Evolutionary conservation across 2,797 vertebrate genomes (phyloP).

Genomic region (Epinephelus malabaricus): DNA sequence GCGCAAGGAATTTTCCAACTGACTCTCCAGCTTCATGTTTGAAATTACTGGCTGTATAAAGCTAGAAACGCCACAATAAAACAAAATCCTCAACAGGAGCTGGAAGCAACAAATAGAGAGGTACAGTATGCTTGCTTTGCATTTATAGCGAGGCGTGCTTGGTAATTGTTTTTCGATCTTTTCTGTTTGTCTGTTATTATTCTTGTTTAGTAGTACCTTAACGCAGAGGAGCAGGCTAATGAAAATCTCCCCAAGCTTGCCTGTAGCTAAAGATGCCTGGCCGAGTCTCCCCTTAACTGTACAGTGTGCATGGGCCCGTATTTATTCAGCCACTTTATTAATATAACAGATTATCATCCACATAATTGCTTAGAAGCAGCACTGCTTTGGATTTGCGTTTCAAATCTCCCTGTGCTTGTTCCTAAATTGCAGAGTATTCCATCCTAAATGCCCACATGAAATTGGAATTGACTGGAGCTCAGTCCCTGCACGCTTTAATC

Average conservation of each 20-base stretch:
- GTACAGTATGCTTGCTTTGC: slow-evolving; percentile 41
- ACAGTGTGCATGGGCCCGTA: not conserved
- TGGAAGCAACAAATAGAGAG: slow-evolving; percentile 18
- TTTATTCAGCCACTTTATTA: slow-evolving; percentile 40
- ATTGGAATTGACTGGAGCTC: slow-evolving; percentile 29
- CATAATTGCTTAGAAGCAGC: slow-evolving; percentile 11
- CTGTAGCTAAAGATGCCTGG: slow-evolving; percentile 60
- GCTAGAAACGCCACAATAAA: not conserved
- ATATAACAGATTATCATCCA: slow-evolving; percentile 23
- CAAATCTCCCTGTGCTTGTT: not conserved
- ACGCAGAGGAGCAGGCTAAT: slow-evolving; percentile 50
- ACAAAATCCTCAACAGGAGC: slow-evolving; percentile 8
- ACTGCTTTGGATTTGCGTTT: not conserved
- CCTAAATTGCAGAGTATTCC: slow-evolving; percentile 3
- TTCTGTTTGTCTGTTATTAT: slow-evolving; percentile 63
- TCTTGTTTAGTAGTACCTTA: slow-evolving; percentile 59
- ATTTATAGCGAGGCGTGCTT: slow-evolving; percentile 41
- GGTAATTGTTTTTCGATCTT: slow-evolving; percentile 72
- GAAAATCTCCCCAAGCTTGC: slow-evolving; percentile 68
- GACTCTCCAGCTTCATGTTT: not conserved
- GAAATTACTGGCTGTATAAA: not conserved
- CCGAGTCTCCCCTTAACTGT: slow-evolving; percentile 19
- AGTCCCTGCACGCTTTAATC: slow-evolving; percentile 38
- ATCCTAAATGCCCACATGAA: slow-evolving; percentile 5
- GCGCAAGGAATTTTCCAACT: not conserved